These are phyloP conservation scores for Nesoenas mayeri DNA, from an alignment of 2,113 vertebrate species.

Conservation along the genomic window DNA sequence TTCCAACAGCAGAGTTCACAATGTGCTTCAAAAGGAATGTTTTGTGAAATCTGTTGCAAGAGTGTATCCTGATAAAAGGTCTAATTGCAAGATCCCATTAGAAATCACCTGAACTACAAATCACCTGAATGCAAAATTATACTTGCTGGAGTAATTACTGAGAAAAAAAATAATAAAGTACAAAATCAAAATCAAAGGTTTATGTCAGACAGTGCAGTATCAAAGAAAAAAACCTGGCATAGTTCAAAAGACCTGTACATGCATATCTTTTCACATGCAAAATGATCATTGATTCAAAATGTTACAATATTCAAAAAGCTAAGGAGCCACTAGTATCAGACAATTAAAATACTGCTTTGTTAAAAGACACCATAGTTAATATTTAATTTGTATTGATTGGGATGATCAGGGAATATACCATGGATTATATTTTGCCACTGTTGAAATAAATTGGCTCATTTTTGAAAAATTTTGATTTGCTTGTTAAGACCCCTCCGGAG, in stretches of 20 bases:
- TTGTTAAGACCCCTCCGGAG: conserved; percentile 50
- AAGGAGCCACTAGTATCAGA: conserved; percentile 11
- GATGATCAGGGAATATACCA: conserved; percentile 15
- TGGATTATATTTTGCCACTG: conserved; percentile 58
- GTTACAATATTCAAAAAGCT: conserved; percentile 18
- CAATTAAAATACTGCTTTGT: conserved; percentile 51
- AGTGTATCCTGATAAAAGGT: not conserved
- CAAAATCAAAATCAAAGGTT: not conserved
- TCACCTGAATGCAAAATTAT: conserved; percentile 9
- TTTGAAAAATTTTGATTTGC: conserved; percentile 64
- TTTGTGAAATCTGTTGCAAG: not conserved
- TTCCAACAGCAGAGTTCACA: not conserved
- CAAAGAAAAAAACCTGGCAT: not conserved
- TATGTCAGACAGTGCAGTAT: not conserved
- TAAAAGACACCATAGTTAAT: conserved; percentile 55
- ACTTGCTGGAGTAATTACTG: conserved; percentile 32
- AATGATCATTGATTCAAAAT: conserved; percentile 53
- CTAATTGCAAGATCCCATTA: not conserved
- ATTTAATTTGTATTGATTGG: conserved; percentile 60
- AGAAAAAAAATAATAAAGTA: conserved; percentile 16
- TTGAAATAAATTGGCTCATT: conserved; percentile 66
- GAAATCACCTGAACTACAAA: not conserved
- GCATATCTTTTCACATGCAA: conserved; percentile 39
- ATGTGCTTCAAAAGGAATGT: not conserved
- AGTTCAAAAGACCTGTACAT: not conserved